Evolutionary conservation across 1,140 invertebrate species (phyloP).

Genomic region (Drosophila prosaltans): DNA sequence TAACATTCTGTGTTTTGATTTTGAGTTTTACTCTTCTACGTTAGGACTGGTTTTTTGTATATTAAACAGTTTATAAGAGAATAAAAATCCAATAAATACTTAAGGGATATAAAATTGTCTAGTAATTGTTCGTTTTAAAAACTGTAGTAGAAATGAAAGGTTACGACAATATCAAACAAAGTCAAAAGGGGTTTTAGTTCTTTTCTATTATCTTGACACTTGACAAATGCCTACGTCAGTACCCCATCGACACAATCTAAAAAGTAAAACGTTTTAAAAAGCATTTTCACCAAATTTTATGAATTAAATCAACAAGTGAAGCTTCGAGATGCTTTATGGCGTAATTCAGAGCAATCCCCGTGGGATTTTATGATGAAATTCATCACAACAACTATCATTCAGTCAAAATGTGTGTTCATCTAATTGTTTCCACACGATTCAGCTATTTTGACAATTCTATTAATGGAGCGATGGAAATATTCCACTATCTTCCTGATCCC

Average conservation of each 20-base stretch:
- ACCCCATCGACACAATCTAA: constrained; percentile 23
- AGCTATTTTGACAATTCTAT: constrained; percentile 35
- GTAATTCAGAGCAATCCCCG: too few species aligned
- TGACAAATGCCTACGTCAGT: neutral
- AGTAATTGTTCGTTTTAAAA: too few species aligned
- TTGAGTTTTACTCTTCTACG: constrained; percentile 28
- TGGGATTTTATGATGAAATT: constrained; percentile 38
- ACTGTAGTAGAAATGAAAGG: neutral
- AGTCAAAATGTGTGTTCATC: constrained; percentile 20
- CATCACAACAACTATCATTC: constrained; percentile 7
- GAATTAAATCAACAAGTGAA: too few species aligned
- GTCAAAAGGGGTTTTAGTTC: neutral
- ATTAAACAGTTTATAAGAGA: neutral
- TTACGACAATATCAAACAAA: constrained; percentile 10
- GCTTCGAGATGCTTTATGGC: too few species aligned
- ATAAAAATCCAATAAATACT: neutral
- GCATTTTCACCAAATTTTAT: too few species aligned
- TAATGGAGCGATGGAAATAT: constrained; percentile 32
- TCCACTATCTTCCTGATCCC: neutral
- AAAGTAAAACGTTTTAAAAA: constrained; percentile 9
- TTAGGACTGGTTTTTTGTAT: constrained; percentile 22
- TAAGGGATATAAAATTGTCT: neutral
- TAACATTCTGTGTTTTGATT: constrained; percentile 45
- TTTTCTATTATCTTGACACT: constrained; percentile 4
- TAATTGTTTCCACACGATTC: constrained; percentile 43